Base-by-base conservation (phyloP, 2,113 vertebrate species). In the Pelecanus crispus region DNA sequence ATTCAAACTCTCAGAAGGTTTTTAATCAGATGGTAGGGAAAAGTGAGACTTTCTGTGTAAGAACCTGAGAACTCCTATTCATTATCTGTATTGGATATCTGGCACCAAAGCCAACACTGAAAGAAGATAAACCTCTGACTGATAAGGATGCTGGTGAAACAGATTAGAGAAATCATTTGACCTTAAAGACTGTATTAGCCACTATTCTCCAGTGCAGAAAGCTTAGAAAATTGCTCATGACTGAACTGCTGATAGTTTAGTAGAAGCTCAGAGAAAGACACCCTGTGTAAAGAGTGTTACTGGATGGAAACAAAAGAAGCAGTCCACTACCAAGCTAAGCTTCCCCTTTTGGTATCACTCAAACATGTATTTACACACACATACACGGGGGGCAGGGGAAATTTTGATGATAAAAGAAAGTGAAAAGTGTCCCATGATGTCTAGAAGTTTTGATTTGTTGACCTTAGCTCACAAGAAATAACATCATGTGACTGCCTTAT, bases 111-210 rank as follows among this genome's bases (percentile, higher is more conserved):
- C 34, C 73, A 94, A 70, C 50, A 45, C 31, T 40, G n/a, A 81
- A 92, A 59, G 50, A 82, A 73, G 75, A 88, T 87, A 88, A 85
- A 91, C 16, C 50, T 82, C 87, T 88, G 50, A 79, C 52, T 66
- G 79, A 90, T 83, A 86, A 87, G 68, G 52, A 29, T 73, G 65
- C 24, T 70, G 36, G 66, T 80, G 47, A 90, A 88, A 91, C 25
- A 94, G 89, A 86, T 55, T 61, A 88, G 89, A 67, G 73, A 93
- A 87, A 52, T 53, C 55, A 14, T 38, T 86, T 47, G 65, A 44
- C 42, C 83, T 88, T 34, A 59, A 97, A 87, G 45, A 40, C 55
- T 95, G 70, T 10, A 78, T 62, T 56, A 47, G 68, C 56, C 55
- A 55, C 16, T 70, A 50, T 90, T 90, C 71, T 92, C 38, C n/a